A percentile compares a stretch with the other conserved stretches of the same genome.
These are phyloP conservation scores for Paramormyrops kingsleyae DNA, from an alignment of 2,113 vertebrate species.

Conservation along the genomic window DNA sequence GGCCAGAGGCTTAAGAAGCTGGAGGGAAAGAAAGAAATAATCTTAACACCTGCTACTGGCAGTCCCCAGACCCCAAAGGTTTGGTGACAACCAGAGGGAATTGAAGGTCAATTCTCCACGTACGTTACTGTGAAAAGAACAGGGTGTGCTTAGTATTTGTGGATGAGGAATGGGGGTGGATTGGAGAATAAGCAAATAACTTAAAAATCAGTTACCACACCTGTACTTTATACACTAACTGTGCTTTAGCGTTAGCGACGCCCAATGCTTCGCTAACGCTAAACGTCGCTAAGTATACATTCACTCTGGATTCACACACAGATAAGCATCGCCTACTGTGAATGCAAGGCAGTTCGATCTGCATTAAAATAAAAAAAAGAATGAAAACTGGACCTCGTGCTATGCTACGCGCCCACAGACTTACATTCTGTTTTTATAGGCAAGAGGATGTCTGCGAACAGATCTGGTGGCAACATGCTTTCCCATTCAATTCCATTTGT, in stretches of 20 bases:
- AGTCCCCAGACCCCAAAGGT: conserved; percentile 36
- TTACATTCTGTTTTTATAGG: background rate
- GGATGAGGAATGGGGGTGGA: conserved; percentile 1
- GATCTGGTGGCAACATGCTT: background rate
- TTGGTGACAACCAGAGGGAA: conserved; percentile 32
- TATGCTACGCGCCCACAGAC: background rate
- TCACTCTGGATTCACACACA: background rate
- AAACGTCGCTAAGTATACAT: background rate
- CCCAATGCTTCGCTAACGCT: background rate
- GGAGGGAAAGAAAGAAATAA: conserved; percentile 41
- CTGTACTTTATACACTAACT: conserved; percentile 15
- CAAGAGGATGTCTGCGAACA: background rate
- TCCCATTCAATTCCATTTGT: background rate
- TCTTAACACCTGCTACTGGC: conserved; percentile 48
- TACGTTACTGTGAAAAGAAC: conserved; percentile 26
- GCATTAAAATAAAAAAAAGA: background rate
- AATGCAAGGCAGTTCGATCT: background rate
- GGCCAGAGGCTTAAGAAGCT: conserved; percentile 24
- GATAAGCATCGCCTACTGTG: background rate
- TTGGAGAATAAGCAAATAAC: conserved; percentile 13
- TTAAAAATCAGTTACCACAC: conserved; percentile 21
- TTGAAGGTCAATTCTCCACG: conserved; percentile 18
- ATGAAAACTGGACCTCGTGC: background rate
- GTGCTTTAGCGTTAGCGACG: conserved; percentile 14
- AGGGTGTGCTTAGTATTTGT: conserved; percentile 30